Evolutionary conservation across 2,888 invertebrate species (phyloP).

Genomic region (Calliphora vomitoria): DNA sequence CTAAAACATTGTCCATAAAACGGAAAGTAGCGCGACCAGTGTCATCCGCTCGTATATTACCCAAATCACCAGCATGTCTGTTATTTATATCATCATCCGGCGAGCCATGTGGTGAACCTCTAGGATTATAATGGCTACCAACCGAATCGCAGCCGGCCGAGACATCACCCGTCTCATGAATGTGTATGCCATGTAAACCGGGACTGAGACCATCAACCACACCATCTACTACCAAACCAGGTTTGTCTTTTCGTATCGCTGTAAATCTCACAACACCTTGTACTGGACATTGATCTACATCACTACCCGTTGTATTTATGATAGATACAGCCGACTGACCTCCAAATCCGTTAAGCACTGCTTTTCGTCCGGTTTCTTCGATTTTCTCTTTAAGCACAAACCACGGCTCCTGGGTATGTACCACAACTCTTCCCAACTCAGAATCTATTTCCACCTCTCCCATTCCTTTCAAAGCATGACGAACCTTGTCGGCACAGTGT

Average conservation of each 20-base stretch:
- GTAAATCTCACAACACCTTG: slow-evolving; percentile 92
- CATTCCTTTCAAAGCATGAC: slow-evolving; percentile 84
- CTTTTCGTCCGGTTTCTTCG: slow-evolving; percentile 88
- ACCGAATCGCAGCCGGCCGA: slow-evolving; percentile 87
- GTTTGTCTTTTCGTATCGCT: slow-evolving; percentile 81
- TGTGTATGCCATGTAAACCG: slow-evolving; percentile 85
- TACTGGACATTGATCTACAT: slow-evolving; percentile 83
- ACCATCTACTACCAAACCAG: slow-evolving; percentile 91
- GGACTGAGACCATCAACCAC: slow-evolving; percentile 91
- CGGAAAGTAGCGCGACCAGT: slow-evolving; percentile 89
- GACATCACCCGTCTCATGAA: slow-evolving; percentile 91
- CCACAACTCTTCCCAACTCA: slow-evolving; percentile 80
- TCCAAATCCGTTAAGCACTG: slow-evolving; percentile 92
- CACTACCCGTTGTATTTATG: slow-evolving; percentile 85
- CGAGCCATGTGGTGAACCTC: slow-evolving; percentile 85
- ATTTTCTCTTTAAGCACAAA: slow-evolving; percentile 85
- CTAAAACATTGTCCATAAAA: slow-evolving; percentile 86
- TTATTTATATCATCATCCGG: slow-evolving; percentile 84
- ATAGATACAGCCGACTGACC: slow-evolving; percentile 91
- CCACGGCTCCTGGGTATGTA: slow-evolving; percentile 83
- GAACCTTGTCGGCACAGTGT: slow-evolving; percentile 86
- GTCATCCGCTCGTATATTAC: slow-evolving; percentile 87
- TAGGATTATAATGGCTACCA: slow-evolving; percentile 88
- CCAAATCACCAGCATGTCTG: slow-evolving; percentile 88
- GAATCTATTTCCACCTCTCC: slow-evolving; percentile 82